phyloP scores from a whole-genome alignment of 2,888 invertebrate species.

The Erebia aethiops region DNA sequence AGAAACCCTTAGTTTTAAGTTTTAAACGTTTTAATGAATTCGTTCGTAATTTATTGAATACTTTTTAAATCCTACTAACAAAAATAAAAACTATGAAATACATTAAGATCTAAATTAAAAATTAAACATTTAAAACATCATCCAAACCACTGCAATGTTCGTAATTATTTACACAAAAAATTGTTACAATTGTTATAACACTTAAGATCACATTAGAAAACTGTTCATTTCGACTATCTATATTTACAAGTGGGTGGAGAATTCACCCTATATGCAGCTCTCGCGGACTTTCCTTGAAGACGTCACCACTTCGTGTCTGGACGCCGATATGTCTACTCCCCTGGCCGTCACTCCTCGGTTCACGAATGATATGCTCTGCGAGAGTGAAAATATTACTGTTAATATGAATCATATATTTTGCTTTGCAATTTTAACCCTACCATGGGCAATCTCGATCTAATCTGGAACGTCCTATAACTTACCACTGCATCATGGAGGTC shows the following conservation, averaged over 20 bases:
- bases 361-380: constrained; percentile 86
- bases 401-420: too few relatives aligned
- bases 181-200: neutral
- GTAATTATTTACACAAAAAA: neutral
- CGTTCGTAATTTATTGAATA: too few relatives aligned
- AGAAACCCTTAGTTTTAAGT: too few relatives aligned
- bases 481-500: too few relatives aligned
- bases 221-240: constrained; percentile 12
- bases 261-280: constrained; percentile 90
- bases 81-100: too few relatives aligned
- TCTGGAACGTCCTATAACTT: too few relatives aligned
- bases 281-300: constrained; percentile 92
- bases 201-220: constrained; percentile 15
- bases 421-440: too few relatives aligned
- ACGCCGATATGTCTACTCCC: constrained; percentile 82
- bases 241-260: constrained; percentile 19
- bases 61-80: too few relatives aligned
- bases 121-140: neutral
- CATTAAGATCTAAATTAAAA: neutral
- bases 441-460: too few relatives aligned
- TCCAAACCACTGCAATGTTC: neutral
- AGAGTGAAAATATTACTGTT: neutral
- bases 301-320: constrained; percentile 89
- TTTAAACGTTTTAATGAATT: too few relatives aligned
- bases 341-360: constrained; percentile 85